Conservation (phyloP, 2,113 vertebrate genomes). For the Poicephalus gulielmi region DNA sequence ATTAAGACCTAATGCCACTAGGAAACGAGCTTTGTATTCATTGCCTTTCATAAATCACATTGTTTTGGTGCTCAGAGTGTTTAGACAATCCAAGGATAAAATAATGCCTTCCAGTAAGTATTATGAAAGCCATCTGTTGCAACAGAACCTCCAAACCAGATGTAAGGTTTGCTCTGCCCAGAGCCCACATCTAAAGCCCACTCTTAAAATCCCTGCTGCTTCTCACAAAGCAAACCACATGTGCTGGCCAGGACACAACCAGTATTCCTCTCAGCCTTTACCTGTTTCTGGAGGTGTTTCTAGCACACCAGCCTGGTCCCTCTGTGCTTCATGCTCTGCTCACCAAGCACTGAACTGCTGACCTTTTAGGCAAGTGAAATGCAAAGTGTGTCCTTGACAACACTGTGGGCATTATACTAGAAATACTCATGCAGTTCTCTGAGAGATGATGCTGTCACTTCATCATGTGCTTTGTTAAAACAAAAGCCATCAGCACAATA, state of each 20-base stretch:
- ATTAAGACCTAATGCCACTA: neutral
- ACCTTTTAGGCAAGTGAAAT: neutral
- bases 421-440: neutral
- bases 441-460: neutral
- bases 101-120: slow-evolving; percentile 37
- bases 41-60: neutral
- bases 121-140: slow-evolving; percentile 37
- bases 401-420: neutral
- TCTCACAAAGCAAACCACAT: neutral
- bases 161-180: neutral
- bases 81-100: slow-evolving; percentile 43
- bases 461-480: slow-evolving; percentile 1
- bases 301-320: neutral
- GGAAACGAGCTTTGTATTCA: neutral
- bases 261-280: neutral
- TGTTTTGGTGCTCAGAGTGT: slow-evolving; percentile 13
- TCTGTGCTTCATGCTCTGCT: neutral
- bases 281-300: neutral
- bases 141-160: slow-evolving; percentile 1
- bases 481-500: neutral
- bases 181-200: neutral
- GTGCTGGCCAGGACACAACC: neutral
- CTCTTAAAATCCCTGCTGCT: neutral
- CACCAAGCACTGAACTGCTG: neutral
- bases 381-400: neutral